Conservation (phyloP, 1,140 invertebrate genomes). For the Aphelinus atriplicis region DNA sequence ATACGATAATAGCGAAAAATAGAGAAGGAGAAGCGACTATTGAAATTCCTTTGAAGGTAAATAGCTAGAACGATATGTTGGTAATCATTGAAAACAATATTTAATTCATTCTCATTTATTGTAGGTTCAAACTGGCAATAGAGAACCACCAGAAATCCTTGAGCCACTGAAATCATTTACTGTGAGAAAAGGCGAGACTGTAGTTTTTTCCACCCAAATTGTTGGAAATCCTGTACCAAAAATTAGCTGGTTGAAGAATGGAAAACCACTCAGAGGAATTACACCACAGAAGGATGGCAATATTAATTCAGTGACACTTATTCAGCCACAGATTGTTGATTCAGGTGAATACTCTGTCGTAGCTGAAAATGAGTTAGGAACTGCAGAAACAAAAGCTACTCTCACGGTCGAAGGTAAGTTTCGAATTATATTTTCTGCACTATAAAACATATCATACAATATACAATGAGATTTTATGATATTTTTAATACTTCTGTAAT, state of each 20-base stretch:
- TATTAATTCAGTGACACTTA: slow-evolving; percentile 74
- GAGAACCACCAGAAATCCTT: slow-evolving; percentile 82
- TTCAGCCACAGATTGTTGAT: slow-evolving; percentile 74
- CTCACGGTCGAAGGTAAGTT: slow-evolving; percentile 83
- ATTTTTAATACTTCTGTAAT: too few relatives aligned
- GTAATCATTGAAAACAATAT: too few relatives aligned
- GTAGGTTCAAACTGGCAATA: slow-evolving; percentile 74
- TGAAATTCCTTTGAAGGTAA: slow-evolving; percentile 82
- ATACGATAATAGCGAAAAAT: slow-evolving; percentile 88
- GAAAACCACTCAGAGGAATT: slow-evolving; percentile 71
- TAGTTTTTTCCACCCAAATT: slow-evolving; percentile 80
- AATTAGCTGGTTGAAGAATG: slow-evolving; percentile 83
- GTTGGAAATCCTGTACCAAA: slow-evolving; percentile 83
- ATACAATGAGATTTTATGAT: too few relatives aligned
- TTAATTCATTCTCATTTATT: slow-evolving; percentile 11
- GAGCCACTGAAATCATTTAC: slow-evolving; percentile 80
- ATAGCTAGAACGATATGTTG: neutral
- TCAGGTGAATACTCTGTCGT: slow-evolving; percentile 82
- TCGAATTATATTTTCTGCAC: neutral
- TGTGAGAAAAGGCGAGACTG: slow-evolving; percentile 81
- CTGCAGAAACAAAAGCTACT: slow-evolving; percentile 77
- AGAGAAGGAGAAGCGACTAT: slow-evolving; percentile 88
- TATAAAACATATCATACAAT: too few relatives aligned
- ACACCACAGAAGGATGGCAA: slow-evolving; percentile 74
- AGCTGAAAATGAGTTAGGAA: slow-evolving; percentile 82